Percentiles rank a stretch among this genome's conserved stretches.
phyloP scores from a whole-genome alignment of 2,888 invertebrate species.

The Rhyacophila evoluta region DNA sequence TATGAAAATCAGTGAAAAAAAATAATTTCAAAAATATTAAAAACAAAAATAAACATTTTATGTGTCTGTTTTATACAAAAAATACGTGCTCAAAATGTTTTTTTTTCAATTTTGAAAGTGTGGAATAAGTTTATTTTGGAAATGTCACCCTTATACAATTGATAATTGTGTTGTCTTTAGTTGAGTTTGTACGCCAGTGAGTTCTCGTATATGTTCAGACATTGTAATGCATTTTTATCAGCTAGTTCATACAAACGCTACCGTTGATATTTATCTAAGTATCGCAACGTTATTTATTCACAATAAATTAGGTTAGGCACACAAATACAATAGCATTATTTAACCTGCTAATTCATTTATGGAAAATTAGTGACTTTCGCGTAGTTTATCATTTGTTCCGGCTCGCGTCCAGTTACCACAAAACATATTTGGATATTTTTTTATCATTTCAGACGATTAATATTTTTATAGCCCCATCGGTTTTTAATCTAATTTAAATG shows the following conservation, averaged over 20 bases:
- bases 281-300: slow-evolving; percentile 61
- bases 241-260: slow-evolving; percentile 18
- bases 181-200: no score
- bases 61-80: no score
- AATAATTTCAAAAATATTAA: no score
- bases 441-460: not conserved
- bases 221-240: slow-evolving; percentile 22
- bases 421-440: not conserved
- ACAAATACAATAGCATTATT: not conserved
- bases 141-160: no score
- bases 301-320: slow-evolving; percentile 57
- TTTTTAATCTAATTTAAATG: not conserved
- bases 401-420: not conserved
- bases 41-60: no score
- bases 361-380: slow-evolving; percentile 49
- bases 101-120: no score
- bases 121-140: no score
- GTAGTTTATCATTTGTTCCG: slow-evolving; percentile 46
- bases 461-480: not conserved
- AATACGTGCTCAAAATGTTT: no score
- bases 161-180: no score
- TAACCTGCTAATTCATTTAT: slow-evolving; percentile 41
- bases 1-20: no score
- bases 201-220: not conserved
- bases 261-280: slow-evolving; percentile 55